phyloP scores from a whole-genome alignment of 2,113 vertebrate genomes.

The Rhinopithecus roxellana region DNA sequence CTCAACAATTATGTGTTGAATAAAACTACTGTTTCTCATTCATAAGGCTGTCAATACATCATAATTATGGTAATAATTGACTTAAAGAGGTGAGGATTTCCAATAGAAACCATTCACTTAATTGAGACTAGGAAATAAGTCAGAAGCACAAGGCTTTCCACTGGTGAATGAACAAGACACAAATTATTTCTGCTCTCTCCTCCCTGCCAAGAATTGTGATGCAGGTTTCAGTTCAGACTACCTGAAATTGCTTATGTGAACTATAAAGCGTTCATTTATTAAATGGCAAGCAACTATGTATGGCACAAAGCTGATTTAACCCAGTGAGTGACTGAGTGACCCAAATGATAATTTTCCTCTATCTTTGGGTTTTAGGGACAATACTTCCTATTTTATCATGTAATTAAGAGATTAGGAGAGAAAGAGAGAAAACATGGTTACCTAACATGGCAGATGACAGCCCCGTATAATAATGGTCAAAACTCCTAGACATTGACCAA shows the following conservation, averaged over 20 bases:
- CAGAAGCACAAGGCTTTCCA: background rate
- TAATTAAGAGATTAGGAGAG: background rate
- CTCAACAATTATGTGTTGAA: background rate
- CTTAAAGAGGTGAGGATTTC: background rate
- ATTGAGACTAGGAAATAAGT: background rate
- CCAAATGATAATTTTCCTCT: background rate
- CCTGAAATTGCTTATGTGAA: background rate
- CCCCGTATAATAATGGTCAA: background rate
- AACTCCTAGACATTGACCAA: background rate
- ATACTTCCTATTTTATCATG: background rate
- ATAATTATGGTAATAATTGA: background rate
- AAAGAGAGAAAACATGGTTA: background rate
- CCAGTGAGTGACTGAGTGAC: background rate
- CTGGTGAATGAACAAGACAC: background rate
- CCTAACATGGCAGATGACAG: background rate
- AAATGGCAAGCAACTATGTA: background rate
- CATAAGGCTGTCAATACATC: background rate
- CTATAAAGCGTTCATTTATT: background rate
- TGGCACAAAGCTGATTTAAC: background rate
- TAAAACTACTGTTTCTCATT: background rate
- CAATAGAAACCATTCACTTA: background rate
- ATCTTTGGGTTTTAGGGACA: background rate
- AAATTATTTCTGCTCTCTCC: background rate
- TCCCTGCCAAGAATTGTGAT: background rate
- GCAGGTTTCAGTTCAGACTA: background rate